Percentiles rank a stretch among this genome's conserved stretches.
phyloP scores from a whole-genome alignment of 2,797 vertebrate genomes.

The Varecia variegata region DNA sequence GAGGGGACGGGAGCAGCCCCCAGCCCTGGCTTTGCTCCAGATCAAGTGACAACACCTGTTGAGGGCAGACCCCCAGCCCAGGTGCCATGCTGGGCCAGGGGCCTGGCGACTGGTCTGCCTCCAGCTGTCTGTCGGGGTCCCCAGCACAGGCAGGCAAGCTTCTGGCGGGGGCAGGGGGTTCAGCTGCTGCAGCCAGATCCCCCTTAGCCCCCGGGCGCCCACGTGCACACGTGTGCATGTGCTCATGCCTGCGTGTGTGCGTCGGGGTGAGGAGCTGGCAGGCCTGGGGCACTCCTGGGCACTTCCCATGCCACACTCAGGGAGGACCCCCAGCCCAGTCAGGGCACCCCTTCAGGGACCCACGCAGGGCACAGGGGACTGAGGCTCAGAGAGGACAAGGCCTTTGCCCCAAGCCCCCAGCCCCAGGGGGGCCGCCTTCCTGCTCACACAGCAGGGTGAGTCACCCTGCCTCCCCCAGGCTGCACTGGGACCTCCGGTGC shows the following conservation, averaged over 20 bases:
- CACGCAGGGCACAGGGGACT: not conserved
- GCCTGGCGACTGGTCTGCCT: not conserved
- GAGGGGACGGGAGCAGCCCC: accelerated
- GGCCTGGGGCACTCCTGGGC: not conserved
- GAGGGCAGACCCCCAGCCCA: not conserved
- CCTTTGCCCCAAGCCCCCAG: not conserved
- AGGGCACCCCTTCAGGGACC: not conserved
- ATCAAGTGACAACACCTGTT: not conserved
- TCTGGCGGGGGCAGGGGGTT: not conserved
- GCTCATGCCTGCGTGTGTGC: not conserved
- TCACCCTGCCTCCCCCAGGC: no score
- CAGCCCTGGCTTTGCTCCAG: slow-evolving; percentile 23
- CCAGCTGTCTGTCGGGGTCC: not conserved
- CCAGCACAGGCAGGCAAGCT: not conserved
- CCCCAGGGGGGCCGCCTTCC: no score
- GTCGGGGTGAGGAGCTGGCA: not conserved
- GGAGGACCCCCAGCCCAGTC: not conserved
- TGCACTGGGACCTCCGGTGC: no score
- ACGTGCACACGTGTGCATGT: not conserved
- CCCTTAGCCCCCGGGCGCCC: not conserved
- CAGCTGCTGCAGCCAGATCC: not conserved
- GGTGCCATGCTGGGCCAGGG: not conserved
- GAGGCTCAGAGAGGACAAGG: not conserved
- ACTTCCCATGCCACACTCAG: not conserved
- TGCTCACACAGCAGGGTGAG: accelerated